A percentile compares a stretch with the other conserved stretches of the same genome.
phyloP scores from a whole-genome alignment of 2,888 invertebrate genomes.

The Epistrophella euchroma region DNA sequence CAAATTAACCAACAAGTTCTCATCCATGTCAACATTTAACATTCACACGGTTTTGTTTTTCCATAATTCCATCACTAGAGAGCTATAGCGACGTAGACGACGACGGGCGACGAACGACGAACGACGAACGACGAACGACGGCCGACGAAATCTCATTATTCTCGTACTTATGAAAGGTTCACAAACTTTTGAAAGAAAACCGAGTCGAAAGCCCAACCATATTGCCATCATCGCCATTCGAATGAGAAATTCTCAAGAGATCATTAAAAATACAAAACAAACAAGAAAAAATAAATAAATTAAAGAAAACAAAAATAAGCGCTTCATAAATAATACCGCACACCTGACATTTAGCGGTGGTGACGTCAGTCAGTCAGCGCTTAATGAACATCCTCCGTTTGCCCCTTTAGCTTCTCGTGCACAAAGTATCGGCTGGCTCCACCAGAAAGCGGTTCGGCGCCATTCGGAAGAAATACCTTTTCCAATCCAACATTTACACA shows the following conservation, averaged over 20 bases:
- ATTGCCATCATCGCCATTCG: constrained; percentile 13
- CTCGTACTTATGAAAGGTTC: constrained; percentile 25
- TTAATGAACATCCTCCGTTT: constrained; percentile 45
- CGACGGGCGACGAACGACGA: neutral
- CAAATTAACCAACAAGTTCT: constrained; percentile 44
- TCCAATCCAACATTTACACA: constrained; percentile 47
- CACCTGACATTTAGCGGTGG: constrained; percentile 74
- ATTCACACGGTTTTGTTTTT: constrained; percentile 55
- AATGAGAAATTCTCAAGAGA: constrained; percentile 69
- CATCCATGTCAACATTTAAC: constrained; percentile 64
- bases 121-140: neutral
- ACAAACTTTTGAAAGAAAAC: constrained; percentile 62
- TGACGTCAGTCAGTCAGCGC: constrained; percentile 69
- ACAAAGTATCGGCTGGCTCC: constrained; percentile 20
- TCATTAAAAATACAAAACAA: constrained; percentile 66
- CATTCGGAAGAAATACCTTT: constrained; percentile 64
- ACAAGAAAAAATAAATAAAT: constrained; percentile 21
- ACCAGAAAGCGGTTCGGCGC: constrained; percentile 51
- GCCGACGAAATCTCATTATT: constrained; percentile 53
- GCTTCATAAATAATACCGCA: constrained; percentile 69
- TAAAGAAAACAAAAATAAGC: constrained; percentile 30
- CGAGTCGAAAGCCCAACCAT: constrained; percentile 50
- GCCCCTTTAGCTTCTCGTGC: neutral
- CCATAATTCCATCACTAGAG: constrained; percentile 17
- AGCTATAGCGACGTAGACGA: neutral